Evolutionary conservation across 2,888 invertebrate species (phyloP).

Genomic region (Lithophane ornitopus): DNA sequence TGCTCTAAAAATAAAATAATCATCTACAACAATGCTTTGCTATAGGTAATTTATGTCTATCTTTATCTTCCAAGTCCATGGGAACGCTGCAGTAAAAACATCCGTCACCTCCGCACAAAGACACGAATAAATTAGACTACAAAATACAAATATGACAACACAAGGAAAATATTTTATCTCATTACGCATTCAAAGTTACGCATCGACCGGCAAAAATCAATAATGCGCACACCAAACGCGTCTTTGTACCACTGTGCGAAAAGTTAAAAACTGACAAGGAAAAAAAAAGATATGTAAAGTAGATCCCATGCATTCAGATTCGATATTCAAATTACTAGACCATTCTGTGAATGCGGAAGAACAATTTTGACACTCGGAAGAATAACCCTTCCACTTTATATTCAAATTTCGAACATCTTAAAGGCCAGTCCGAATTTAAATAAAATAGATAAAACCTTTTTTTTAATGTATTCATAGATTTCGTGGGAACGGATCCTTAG

Average conservation of each 20-base stretch:
- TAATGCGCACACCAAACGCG: slow-evolving; percentile 70
- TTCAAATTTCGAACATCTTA: slow-evolving; percentile 85
- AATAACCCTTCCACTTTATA: slow-evolving; percentile 86
- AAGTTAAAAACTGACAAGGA: slow-evolving; percentile 76
- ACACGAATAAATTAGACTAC: slow-evolving; percentile 78
- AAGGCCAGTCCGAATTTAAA: slow-evolving; percentile 81
- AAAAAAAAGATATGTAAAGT: slow-evolving; percentile 85
- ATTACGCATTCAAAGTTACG: slow-evolving; percentile 84
- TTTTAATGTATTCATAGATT: slow-evolving; percentile 86
- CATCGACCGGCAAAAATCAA: slow-evolving; percentile 77
- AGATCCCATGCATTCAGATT: slow-evolving; percentile 77
- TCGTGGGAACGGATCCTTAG: slow-evolving; percentile 71
- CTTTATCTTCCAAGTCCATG: slow-evolving; percentile 52
- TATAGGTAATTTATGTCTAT: slow-evolving; percentile 43
- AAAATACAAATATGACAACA: slow-evolving; percentile 86
- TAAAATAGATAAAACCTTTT: slow-evolving; percentile 80
- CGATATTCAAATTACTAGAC: slow-evolving; percentile 87
- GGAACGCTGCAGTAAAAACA: slow-evolving; percentile 65
- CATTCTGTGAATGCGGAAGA: slow-evolving; percentile 86
- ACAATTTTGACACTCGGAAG: slow-evolving; percentile 90
- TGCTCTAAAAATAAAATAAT: neutral
- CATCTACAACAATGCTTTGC: neutral
- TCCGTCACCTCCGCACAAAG: slow-evolving; percentile 77
- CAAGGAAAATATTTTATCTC: slow-evolving; percentile 89
- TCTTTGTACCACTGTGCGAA: slow-evolving; percentile 81